Evolutionary conservation across 2,888 invertebrate genomes (phyloP).

Genomic region (Zootermopsis nevadensis): DNA sequence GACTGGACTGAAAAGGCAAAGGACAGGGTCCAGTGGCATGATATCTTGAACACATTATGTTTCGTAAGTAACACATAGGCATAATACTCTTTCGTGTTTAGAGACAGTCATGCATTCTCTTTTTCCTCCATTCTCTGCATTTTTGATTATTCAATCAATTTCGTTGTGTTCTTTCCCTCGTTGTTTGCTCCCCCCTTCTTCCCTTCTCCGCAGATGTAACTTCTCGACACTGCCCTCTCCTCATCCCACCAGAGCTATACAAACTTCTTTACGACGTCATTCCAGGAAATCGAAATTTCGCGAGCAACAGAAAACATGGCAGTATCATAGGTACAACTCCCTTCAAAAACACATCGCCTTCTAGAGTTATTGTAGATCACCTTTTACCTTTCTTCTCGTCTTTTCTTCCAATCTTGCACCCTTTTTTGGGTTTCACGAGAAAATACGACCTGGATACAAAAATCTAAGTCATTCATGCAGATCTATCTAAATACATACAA

Average conservation of each 20-base stretch:
- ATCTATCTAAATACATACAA: conserved; percentile 23
- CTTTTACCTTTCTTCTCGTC: neutral
- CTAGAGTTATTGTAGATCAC: conserved; percentile 5
- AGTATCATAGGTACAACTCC: conserved; percentile 45
- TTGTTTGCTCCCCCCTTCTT: conserved; percentile 53
- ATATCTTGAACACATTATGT: too few relatives aligned
- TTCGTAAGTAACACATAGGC: too few relatives aligned
- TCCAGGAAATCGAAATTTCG: conserved; percentile 63
- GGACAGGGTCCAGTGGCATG: too few relatives aligned
- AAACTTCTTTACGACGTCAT: conserved; percentile 61
- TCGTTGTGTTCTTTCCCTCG: conserved; percentile 28
- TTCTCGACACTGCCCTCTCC: conserved; percentile 51
- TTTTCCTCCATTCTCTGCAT: conserved; percentile 33
- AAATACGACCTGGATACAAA: conserved; percentile 16
- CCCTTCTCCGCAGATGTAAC: conserved; percentile 50
- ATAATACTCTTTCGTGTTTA: too few relatives aligned
- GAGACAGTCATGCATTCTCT: neutral
- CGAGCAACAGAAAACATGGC: conserved; percentile 52
- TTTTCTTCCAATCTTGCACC: neutral
- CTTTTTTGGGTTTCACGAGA: conserved; percentile 11
- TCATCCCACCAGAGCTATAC: conserved; percentile 49
- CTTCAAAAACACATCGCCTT: conserved; percentile 47
- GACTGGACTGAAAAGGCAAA: too few relatives aligned
- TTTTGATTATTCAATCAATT: conserved; percentile 44
- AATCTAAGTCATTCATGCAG: conserved; percentile 26